Evolutionary conservation across 2,888 invertebrate species (phyloP).

Genomic region (Drosophila pegasa): DNA sequence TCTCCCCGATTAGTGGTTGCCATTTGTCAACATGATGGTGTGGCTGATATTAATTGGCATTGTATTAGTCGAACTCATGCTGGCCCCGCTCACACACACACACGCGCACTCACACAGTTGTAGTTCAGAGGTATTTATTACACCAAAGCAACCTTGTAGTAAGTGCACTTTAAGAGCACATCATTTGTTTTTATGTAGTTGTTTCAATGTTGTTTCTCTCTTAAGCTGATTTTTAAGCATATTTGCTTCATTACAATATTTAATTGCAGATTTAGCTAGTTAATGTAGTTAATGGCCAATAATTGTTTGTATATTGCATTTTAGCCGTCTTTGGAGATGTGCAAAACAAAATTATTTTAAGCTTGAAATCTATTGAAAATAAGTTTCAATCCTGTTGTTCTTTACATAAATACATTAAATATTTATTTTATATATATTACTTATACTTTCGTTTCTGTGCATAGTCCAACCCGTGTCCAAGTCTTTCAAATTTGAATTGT

Average conservation of each 20-base stretch:
- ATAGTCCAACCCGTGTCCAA: neutral
- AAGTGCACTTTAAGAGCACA: slow-evolving; percentile 14
- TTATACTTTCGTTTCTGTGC: neutral
- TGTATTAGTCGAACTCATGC: slow-evolving; percentile 64
- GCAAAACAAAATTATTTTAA: neutral
- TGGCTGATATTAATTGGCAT: slow-evolving; percentile 71
- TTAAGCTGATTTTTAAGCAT: slow-evolving; percentile 6
- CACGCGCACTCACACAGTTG: neutral
- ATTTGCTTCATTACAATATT: neutral
- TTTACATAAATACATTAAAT: too few species aligned
- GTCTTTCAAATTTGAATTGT: neutral
- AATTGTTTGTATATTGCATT: slow-evolving; percentile 7
- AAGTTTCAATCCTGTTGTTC: too few species aligned
- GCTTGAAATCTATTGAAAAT: neutral
- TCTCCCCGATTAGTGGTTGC: slow-evolving; percentile 69
- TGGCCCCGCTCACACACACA: slow-evolving; percentile 17
- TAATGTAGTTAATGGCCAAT: slow-evolving; percentile 11
- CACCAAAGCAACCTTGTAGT: slow-evolving; percentile 18
- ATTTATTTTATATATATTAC: too few species aligned
- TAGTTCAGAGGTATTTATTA: neutral
- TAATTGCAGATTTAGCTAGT: slow-evolving; percentile 3
- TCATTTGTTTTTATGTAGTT: slow-evolving; percentile 4
- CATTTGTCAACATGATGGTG: slow-evolving; percentile 78
- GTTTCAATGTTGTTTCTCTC: slow-evolving; percentile 1
- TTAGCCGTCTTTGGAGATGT: neutral